These are phyloP conservation scores for Odontamblyopus lacepedii DNA, from an alignment of 2,797 vertebrate genomes.

Conservation along the genomic window DNA sequence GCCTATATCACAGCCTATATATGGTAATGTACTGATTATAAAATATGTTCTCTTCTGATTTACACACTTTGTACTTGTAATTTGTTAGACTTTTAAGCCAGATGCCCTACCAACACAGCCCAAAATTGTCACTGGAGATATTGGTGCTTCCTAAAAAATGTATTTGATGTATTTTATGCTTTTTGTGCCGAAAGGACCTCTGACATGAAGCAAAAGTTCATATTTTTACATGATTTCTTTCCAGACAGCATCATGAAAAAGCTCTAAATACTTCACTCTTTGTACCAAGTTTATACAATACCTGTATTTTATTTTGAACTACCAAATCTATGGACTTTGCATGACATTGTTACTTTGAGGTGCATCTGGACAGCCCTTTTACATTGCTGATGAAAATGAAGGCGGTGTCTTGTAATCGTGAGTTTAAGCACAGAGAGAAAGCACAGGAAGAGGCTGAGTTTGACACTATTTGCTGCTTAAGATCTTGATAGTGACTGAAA, in stretches of 20 bases:
- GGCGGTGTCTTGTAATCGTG: slow-evolving; percentile 16
- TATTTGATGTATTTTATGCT: no score
- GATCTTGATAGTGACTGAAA: slow-evolving; percentile 39
- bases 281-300: not conserved
- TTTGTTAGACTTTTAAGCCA: not conserved
- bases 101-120: not conserved
- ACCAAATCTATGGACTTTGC: not conserved
- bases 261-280: not conserved
- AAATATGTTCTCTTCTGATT: no score
- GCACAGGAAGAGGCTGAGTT: slow-evolving; percentile 41
- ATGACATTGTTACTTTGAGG: not conserved
- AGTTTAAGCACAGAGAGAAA: slow-evolving; percentile 28
- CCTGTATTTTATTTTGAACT: not conserved
- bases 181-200: not conserved
- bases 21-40: no score
- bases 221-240: no score
- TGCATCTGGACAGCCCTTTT: not conserved
- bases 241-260: not conserved
- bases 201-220: no score
- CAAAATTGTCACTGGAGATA: not conserved
- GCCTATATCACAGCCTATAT: not conserved
- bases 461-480: slow-evolving; percentile 62
- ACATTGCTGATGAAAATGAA: not conserved
- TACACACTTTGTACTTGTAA: not conserved
- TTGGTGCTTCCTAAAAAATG: no score